Conservation (phyloP, 2,113 vertebrate genomes). For the Lepidothrix coronata region DNA sequence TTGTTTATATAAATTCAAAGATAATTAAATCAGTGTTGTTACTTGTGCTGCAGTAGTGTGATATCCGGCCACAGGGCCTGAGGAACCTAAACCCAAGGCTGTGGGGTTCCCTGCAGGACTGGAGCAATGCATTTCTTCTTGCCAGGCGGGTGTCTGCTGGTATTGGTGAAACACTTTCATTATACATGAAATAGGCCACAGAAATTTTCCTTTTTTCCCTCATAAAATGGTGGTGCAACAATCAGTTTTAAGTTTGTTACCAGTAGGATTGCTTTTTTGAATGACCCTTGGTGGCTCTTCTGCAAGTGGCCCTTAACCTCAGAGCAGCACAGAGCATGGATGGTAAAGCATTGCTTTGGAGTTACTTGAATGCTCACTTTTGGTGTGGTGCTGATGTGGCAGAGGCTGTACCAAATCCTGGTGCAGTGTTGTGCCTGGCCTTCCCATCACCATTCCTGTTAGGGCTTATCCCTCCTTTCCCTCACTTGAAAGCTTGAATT, state of each 20-base stretch:
- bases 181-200: not conserved
- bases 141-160: too few relatives aligned
- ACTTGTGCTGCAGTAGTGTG: not conserved
- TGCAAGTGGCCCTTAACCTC: not conserved
- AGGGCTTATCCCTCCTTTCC: not conserved
- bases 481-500: not conserved
- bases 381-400: not conserved
- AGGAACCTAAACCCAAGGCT: rapidly evolving
- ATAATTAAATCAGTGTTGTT: not conserved
- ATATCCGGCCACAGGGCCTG: not conserved
- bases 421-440: not conserved
- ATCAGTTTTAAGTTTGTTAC: not conserved
- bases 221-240: not conserved
- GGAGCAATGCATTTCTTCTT: not conserved
- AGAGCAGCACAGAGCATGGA: not conserved
- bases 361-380: not conserved
- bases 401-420: not conserved
- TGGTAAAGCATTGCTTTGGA: not conserved
- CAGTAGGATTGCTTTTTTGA: not conserved
- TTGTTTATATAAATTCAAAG: not conserved
- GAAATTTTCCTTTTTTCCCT: not conserved
- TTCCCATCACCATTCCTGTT: not conserved
- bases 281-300: not conserved
- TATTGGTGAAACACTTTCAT: not conserved
- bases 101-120: not conserved